Percentiles rank a stretch among this genome's conserved stretches.
Evolutionary conservation across 2,888 invertebrate species (phyloP).

Genomic region (Nesidiocoris tenuis): DNA sequence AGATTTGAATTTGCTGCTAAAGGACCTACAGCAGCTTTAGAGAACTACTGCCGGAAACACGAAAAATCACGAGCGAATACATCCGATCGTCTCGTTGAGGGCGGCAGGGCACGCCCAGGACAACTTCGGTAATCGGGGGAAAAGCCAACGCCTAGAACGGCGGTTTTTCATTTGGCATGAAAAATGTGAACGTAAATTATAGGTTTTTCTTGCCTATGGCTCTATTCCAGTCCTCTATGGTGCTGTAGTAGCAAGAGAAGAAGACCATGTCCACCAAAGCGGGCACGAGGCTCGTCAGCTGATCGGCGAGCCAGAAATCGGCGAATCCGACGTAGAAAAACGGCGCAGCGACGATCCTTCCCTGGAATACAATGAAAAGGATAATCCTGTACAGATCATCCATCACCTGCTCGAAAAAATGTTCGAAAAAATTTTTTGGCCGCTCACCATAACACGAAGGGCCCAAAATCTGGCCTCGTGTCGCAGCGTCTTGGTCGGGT

Average conservation of each 20-base stretch:
- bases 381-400: not conserved
- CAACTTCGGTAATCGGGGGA: too few species aligned
- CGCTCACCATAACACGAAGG: conserved; percentile 78
- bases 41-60: too few species aligned
- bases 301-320: conserved; percentile 99
- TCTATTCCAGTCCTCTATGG: conserved; percentile 75
- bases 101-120: too few species aligned
- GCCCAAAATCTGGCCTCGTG: conserved; percentile 95
- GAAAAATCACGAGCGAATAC: too few species aligned
- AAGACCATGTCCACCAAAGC: conserved; percentile 93
- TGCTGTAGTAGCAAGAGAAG: conserved; percentile 86
- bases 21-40: too few species aligned
- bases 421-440: not conserved
- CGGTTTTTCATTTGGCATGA: too few species aligned
- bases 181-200: too few species aligned
- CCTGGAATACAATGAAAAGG: conserved; percentile 58
- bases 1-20: too few species aligned
- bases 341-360: conserved; percentile 82
- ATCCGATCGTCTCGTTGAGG: too few species aligned
- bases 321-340: conserved; percentile 93
- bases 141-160: too few species aligned
- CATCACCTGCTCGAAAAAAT: not conserved
- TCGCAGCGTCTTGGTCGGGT: conserved; percentile 87
- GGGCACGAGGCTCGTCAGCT: conserved; percentile 87
- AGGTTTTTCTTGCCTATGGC: conserved; percentile 61